Evolutionary conservation across 2,113 vertebrate genomes (phyloP), one percentile per base, ranked within the genome.

Genomic region (Hyaena hyaena): DNA sequence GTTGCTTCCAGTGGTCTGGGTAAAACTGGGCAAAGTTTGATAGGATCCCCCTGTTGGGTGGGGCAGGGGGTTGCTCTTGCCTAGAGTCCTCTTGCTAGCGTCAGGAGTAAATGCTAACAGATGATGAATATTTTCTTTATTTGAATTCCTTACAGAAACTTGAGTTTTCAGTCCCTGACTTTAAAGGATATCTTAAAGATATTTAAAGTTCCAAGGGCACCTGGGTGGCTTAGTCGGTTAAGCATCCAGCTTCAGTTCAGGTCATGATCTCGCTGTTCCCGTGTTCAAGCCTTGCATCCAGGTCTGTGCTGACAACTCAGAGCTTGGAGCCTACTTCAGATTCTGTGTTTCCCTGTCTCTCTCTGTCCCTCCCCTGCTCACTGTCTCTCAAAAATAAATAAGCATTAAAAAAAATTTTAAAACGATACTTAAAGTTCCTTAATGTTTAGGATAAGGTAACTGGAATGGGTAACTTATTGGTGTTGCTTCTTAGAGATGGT

Each of bases 181-280:
- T 96, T 71, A 69, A 90, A 95, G 50, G 79, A 17, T 95, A 73
- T 71, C 33, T 66, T 83, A 79, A 96, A 92, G 50, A 33, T 87
- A 90, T 24, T 88, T 71, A 88, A 86, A 35, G 15, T 61, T 61
- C 58, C 58, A 4, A 21, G 21, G 58, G 58, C 21, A 23, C 58
- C 58, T 61, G 58, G 7, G 58, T 61, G 21, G 21, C 58, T 61
- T 21, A 61, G 58, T 23, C 8, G 21, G 7, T 61, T 61, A 61
- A 61, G 58, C 58, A 8, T 61, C 58, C 8, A 8, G 9, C 21
- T 21, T 61, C 58, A 61, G 58, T 21, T 61, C 58, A 61, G 58
- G 21, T 61, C 58, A 61, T 61, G 58, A 61, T 61, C 21, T 61
- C 21, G 2, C 58, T 23, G 58, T 61, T 61, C 21, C 58, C 9